phyloP scores from a whole-genome alignment of 2,888 invertebrate genomes.

The Habroteleia sp. region DNA sequence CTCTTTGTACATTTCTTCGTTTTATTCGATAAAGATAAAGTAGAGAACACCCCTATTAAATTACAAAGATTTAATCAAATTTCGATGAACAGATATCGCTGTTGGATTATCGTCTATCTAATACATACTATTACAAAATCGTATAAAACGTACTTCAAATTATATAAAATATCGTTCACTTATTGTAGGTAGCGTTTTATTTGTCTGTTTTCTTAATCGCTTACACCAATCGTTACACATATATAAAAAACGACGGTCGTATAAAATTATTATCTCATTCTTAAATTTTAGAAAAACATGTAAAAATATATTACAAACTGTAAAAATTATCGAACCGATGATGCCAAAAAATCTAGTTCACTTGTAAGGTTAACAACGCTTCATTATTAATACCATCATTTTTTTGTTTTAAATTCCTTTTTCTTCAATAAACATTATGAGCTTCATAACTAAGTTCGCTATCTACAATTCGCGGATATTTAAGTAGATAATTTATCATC shows the following conservation, averaged over 20 bases:
- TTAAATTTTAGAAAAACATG: slow-evolving; percentile 8
- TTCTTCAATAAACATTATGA: no score
- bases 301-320: slow-evolving; percentile 11
- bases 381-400: no score
- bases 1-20: slow-evolving; percentile 8
- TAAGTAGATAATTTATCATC: slow-evolving; percentile 3
- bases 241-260: slow-evolving; percentile 15
- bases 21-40: slow-evolving; percentile 22
- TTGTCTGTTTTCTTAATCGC: slow-evolving; percentile 5
- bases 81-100: slow-evolving; percentile 32
- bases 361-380: no score
- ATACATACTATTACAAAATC: slow-evolving; percentile 16
- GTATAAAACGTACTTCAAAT: slow-evolving; percentile 17
- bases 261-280: slow-evolving; percentile 18
- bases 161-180: slow-evolving; percentile 32
- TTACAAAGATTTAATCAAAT: slow-evolving; percentile 10
- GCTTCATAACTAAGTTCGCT: no score
- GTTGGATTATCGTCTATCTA: slow-evolving; percentile 23
- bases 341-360: no score
- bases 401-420: no score
- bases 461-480: slow-evolving; percentile 38
- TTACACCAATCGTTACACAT: slow-evolving; percentile 3
- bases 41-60: not conserved
- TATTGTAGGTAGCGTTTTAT: slow-evolving; percentile 43
- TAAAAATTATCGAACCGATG: no score